phyloP scores from a whole-genome alignment of 1,140 invertebrate genomes.

The Phortica variegata region DNA sequence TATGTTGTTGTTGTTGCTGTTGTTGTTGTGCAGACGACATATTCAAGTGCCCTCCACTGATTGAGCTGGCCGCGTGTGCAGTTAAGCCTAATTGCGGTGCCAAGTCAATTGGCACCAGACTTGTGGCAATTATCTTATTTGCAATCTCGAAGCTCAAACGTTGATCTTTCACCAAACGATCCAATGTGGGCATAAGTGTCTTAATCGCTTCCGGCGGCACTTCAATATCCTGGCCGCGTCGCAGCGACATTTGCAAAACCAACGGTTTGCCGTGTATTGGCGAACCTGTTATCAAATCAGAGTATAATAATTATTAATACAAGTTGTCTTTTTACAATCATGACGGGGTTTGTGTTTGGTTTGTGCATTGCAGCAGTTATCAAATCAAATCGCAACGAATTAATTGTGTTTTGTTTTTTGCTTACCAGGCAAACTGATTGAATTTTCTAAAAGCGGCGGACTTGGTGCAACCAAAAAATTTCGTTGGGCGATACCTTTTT shows the following conservation, averaged over 20 bases:
- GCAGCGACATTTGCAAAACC: slow-evolving; percentile 28
- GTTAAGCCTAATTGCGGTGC: slow-evolving; percentile 50
- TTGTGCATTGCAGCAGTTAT: background rate
- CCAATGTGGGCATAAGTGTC: slow-evolving; percentile 49
- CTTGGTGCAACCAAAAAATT: slow-evolving; percentile 59
- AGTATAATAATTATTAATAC: too few relatives aligned
- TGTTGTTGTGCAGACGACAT: slow-evolving; percentile 29
- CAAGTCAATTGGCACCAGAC: slow-evolving; percentile 58
- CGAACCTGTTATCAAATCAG: slow-evolving; percentile 66
- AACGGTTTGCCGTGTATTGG: slow-evolving; percentile 63
- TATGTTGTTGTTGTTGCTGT: slow-evolving; percentile 32
- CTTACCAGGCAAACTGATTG: slow-evolving; percentile 55
- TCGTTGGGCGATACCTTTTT: slow-evolving; percentile 62
- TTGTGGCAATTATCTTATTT: slow-evolving; percentile 53
- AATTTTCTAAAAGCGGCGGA: slow-evolving; percentile 59
- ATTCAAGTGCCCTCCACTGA: slow-evolving; percentile 42
- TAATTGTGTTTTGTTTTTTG: background rate
- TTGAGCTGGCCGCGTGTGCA: slow-evolving; percentile 38
- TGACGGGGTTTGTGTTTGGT: slow-evolving; percentile 1
- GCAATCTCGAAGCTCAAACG: slow-evolving; percentile 54
- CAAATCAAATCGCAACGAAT: too few relatives aligned
- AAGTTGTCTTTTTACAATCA: too few relatives aligned
- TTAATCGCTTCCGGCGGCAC: slow-evolving; percentile 51
- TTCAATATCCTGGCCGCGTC: slow-evolving; percentile 48
- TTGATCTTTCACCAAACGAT: slow-evolving; percentile 56